Evolutionary conservation across 2,888 invertebrate species (phyloP), one percentile per base, ranked within the genome.

Genomic region (Tenthredo amoena): DNA sequence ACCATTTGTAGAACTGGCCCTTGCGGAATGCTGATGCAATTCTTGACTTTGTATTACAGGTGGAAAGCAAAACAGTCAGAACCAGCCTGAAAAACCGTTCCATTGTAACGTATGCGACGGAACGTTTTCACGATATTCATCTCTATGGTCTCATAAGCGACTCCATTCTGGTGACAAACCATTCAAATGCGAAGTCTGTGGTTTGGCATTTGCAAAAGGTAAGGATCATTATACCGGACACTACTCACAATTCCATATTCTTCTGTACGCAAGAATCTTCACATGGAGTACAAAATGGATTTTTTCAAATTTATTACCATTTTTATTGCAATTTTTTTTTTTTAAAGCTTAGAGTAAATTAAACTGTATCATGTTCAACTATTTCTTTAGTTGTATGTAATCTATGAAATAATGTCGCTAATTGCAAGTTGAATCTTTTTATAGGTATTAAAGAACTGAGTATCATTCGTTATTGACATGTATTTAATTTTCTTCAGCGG

Each of bases 81-180:
- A 92, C 88, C 93, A 93, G 88, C 93, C 95, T 88, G 97, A 98
- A 89, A 98, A 98, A 94, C 97, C 98, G 1, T 98, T 97, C 93
- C 97, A 97, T 91, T 98, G 98, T 94, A 97, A 97, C 92, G 97
- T 98, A 89, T 98, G 98, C 91, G 97, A 97, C 85, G 97, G 95
- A 84, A 93, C 97, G 15, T 97, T 97, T 93, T 97, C 97, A 86
- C 96, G 97, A 91, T 98, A 98, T 93, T 97, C 97, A 62, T 97
- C 97, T 84, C 94, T 98, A 85, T 98, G 98, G 98, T 97, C 97
- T 15, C 98, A 98, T 93, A 98, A 98, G 94, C 96, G 98, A 91
- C 94, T 98, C 88, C 98, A 98, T 93, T 97, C 97, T 18, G 97
- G 96, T 71, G 95, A 96, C 89, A 98, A 98, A 93, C 98, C 98